Evolutionary conservation across 2,797 vertebrate species (phyloP).

Genomic region (Podarcis siculus): DNA sequence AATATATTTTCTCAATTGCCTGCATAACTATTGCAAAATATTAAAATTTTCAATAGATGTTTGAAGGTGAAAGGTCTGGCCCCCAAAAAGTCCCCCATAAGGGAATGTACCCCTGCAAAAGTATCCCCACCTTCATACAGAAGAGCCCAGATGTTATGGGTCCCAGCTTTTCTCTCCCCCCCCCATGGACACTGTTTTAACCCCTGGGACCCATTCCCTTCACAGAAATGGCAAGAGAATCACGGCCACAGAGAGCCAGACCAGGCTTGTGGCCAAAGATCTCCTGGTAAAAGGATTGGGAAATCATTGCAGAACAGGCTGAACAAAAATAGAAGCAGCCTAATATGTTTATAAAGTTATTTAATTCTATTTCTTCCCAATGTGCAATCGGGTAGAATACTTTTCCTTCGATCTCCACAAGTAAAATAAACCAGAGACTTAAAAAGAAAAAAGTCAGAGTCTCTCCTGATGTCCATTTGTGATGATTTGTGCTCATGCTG

Average conservation of each 20-base stretch:
- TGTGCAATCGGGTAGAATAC: not conserved
- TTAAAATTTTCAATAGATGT: too few relatives aligned
- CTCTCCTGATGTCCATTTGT: too few relatives aligned
- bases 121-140: not conserved
- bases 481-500: too few relatives aligned
- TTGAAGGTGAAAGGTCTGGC: too few relatives aligned
- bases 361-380: not conserved
- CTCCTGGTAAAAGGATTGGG: not conserved
- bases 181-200: not conserved
- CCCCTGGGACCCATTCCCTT: not conserved
- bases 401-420: not conserved
- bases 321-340: not conserved
- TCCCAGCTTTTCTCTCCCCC: not conserved
- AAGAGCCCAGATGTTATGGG: not conserved
- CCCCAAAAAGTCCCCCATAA: too few relatives aligned
- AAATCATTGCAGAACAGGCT: not conserved
- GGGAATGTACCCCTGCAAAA: too few relatives aligned
- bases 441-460: not conserved
- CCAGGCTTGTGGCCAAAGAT: not conserved
- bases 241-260: not conserved
- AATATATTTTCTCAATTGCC: too few relatives aligned
- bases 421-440: not conserved
- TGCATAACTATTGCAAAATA: too few relatives aligned
- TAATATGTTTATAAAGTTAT: not conserved
- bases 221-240: not conserved